Evolutionary conservation across 1,140 invertebrate species (phyloP), one percentile per base, ranked within the genome.

Genomic region (Acromyrmex echinatior): DNA sequence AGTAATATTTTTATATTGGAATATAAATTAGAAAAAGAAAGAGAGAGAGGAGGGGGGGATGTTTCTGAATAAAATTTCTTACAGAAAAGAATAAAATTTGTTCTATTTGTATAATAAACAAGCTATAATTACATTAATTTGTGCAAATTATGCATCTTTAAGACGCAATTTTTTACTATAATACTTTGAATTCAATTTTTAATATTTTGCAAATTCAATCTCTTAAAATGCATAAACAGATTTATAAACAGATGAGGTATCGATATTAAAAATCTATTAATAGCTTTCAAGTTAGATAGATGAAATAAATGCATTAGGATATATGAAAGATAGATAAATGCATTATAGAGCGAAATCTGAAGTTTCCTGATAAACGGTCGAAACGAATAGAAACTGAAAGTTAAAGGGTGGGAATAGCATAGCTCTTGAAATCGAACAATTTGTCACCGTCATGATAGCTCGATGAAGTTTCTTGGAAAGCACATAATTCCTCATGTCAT

Each of bases 361-460:
- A 81, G 66, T 81, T 81, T 58, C 35, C 51, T 81, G 79, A 81
- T 81, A 81, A 81, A 81, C 66, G 66, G 5, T 5, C 31, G 31
- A 28, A 58, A 49, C 21, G 14, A 31, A 71, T 71, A 71, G 79
- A 58, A 81, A 81, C 21, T 51, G 51, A 81, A 71, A 81, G 79
- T 81, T 71, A 49, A 81, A 45, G 66, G 79, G 21, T 58, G 21
- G 21, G 31, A 71, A 71, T 70, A 51, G 65, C 78, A 31, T 58
- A 39, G 65, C 31, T 45, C 51, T 51, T 81, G 79, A 81, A 81
- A 81, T 81, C 79, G 79, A 71, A 53, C 53, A 81, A 81, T 81
- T 81, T 81, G 79, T 81, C 79, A 71, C 79, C 79, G 79, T 81
- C 79, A 81, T 28, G 51, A 16, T 71, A 58, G 35, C 51, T 28